phyloP scores from a whole-genome alignment of 2,113 vertebrate genomes.

The Bothrops jararaca region DNA sequence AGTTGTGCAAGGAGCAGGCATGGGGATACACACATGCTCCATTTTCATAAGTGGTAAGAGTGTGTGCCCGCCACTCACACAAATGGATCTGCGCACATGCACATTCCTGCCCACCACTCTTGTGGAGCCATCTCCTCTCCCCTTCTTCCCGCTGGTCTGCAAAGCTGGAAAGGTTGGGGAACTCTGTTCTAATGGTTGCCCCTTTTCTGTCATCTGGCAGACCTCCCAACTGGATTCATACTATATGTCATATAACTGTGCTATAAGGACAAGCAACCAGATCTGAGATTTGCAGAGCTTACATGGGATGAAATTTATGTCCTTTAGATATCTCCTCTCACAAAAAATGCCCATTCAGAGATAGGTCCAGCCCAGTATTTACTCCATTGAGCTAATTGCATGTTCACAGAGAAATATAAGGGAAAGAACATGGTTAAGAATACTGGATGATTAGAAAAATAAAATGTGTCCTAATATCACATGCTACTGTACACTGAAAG shows the following conservation, averaged over 20 bases:
- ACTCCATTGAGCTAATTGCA: not conserved
- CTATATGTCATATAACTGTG: not conserved
- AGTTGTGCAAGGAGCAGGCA: too few relatives aligned
- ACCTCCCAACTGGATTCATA: not conserved
- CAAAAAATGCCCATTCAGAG: not conserved
- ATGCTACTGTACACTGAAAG: not conserved
- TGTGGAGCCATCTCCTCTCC: too few relatives aligned
- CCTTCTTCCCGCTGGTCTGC: too few relatives aligned
- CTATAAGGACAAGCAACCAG: not conserved
- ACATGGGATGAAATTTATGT: not conserved
- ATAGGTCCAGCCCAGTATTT: not conserved
- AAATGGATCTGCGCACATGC: too few relatives aligned
- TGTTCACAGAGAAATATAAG: not conserved
- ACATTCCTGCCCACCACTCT: too few relatives aligned
- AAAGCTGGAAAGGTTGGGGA: too few relatives aligned
- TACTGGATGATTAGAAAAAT: not conserved
- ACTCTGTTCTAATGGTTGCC: not conserved
- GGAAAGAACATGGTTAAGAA: not conserved
- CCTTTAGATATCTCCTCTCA: not conserved
- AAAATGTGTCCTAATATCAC: not conserved
- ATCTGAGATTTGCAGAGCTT: not conserved
- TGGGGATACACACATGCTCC: too few relatives aligned
- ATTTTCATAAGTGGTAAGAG: too few relatives aligned
- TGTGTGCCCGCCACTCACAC: too few relatives aligned
- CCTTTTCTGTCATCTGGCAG: not conserved